These are phyloP conservation scores for Hypomesus transpacificus DNA, from an alignment of 2,113 vertebrate species.

Conservation along the genomic window DNA sequence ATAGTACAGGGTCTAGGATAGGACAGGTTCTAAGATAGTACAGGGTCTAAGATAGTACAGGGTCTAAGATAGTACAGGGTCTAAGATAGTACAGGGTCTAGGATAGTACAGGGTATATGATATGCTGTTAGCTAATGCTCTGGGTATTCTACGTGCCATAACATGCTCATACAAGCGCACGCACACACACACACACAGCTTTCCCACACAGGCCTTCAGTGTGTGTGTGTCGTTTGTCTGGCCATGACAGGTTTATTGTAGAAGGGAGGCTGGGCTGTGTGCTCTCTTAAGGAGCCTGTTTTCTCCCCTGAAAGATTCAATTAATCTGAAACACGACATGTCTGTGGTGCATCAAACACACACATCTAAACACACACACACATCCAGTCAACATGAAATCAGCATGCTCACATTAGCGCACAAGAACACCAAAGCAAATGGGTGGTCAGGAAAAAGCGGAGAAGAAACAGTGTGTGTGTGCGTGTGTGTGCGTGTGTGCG, in stretches of 20 bases:
- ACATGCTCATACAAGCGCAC: conserved; percentile 45
- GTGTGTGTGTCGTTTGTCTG: conserved; percentile 52
- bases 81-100: too few species aligned
- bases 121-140: conserved; percentile 57
- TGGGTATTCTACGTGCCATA: conserved; percentile 60
- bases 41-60: too few species aligned
- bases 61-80: too few species aligned
- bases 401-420: background rate
- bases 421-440: background rate
- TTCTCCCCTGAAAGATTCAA: conserved; percentile 67
- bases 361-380: background rate
- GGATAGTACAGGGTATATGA: too few species aligned
- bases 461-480: background rate
- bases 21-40: too few species aligned
- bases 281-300: conserved; percentile 62
- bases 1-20: too few species aligned
- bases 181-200: conserved; percentile 5
- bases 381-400: background rate
- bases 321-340: conserved; percentile 59
- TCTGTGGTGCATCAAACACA: conserved; percentile 30
- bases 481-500: background rate
- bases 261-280: conserved; percentile 51
- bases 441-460: background rate
- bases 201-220: background rate
- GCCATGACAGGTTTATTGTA: conserved; percentile 67